These are phyloP conservation scores for Campaea margaritaria DNA, from an alignment of 2,888 invertebrate species.

Conservation along the genomic window DNA sequence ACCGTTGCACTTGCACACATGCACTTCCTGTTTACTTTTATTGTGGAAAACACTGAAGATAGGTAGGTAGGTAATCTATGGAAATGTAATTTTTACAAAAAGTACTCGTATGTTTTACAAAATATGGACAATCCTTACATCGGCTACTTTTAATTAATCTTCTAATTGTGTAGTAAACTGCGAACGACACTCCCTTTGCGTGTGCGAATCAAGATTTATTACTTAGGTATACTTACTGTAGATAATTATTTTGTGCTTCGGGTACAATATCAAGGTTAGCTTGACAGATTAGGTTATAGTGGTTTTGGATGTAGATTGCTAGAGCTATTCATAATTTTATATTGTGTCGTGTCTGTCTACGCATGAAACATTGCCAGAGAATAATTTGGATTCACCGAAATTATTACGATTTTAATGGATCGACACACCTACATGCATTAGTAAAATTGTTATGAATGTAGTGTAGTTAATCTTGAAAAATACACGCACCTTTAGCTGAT, in stretches of 20 bases:
- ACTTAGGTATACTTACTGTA: too few relatives aligned
- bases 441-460: neutral
- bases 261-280: constrained; percentile 35
- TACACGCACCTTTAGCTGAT: neutral
- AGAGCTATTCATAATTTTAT: too few relatives aligned
- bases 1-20: constrained; percentile 55
- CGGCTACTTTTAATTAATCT: constrained; percentile 43
- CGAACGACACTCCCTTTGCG: constrained; percentile 63
- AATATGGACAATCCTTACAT: neutral
- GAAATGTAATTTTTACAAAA: too few relatives aligned
- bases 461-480: neutral
- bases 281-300: constrained; percentile 25
- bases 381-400: too few relatives aligned
- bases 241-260: constrained; percentile 33
- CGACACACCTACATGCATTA: too few relatives aligned
- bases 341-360: neutral
- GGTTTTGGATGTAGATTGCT: neutral
- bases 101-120: too few relatives aligned
- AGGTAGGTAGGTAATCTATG: neutral
- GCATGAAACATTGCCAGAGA: too few relatives aligned
- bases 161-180: constrained; percentile 58
- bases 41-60: constrained; percentile 13
- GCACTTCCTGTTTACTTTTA: constrained; percentile 38
- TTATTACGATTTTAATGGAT: too few relatives aligned
- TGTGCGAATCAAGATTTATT: constrained; percentile 55